Conservation (phyloP, 2,113 vertebrate genomes). For the Ailuropoda melanoleuca region DNA sequence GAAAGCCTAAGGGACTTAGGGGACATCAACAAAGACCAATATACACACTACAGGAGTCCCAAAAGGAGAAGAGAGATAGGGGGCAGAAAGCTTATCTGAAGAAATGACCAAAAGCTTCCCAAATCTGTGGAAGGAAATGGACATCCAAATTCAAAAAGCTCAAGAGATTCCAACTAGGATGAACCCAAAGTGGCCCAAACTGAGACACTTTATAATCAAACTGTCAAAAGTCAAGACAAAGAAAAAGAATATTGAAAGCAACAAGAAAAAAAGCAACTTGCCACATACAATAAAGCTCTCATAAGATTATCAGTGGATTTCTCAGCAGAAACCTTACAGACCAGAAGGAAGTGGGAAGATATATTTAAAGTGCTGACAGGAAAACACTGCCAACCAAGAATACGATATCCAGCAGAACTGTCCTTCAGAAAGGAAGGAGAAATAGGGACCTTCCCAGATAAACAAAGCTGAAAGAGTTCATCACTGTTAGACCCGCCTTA, state of each 20-base stretch:
- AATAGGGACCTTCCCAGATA: background rate
- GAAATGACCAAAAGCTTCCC: background rate
- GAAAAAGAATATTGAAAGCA: background rate
- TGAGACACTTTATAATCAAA: background rate
- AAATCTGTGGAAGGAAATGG: background rate
- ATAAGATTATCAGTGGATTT: constrained; percentile 14
- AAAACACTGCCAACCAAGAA: background rate
- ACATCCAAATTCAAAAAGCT: constrained; percentile 38
- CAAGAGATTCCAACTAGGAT: background rate
- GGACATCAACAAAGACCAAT: background rate
- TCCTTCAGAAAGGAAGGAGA: background rate
- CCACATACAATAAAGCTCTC: background rate
- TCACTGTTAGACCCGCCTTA: background rate
- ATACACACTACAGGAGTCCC: background rate
- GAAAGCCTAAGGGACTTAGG: background rate
- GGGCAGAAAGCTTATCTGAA: background rate
- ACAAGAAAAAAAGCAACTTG: background rate
- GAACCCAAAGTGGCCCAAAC: background rate
- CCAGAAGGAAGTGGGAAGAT: background rate
- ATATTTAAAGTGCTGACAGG: background rate
- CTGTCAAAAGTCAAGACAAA: background rate
- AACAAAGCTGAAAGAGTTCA: background rate
- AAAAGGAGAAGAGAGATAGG: background rate
- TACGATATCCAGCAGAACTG: background rate
- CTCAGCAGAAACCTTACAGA: background rate